Evolutionary conservation across 2,797 vertebrate genomes (phyloP).

Genomic region (Liparis tanakae): DNA sequence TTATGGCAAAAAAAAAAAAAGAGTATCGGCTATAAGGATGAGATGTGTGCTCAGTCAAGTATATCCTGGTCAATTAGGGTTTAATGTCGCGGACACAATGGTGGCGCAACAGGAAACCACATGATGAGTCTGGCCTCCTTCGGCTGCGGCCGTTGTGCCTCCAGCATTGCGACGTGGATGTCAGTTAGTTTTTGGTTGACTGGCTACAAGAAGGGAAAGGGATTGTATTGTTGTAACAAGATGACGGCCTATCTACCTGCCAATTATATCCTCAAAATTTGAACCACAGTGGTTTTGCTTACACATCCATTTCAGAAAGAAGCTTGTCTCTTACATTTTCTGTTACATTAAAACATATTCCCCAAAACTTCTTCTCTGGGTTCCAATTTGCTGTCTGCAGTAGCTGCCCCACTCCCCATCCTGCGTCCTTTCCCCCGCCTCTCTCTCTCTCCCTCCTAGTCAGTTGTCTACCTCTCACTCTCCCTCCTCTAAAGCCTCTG

Average conservation of each 20-base stretch:
- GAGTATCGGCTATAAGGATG: slow-evolving; percentile 41
- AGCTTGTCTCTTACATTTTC: slow-evolving; percentile 49
- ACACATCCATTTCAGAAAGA: slow-evolving; percentile 40
- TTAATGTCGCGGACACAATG: slow-evolving; percentile 73
- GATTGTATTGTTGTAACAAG: slow-evolving; percentile 29
- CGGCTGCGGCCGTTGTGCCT: slow-evolving; percentile 35
- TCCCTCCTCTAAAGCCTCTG: slow-evolving; percentile 43
- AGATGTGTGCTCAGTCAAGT: slow-evolving; percentile 29
- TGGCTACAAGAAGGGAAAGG: not conserved
- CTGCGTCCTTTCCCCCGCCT: slow-evolving; percentile 35
- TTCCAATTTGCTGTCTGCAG: slow-evolving; percentile 69
- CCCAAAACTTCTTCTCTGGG: slow-evolving; percentile 63
- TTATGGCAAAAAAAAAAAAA: slow-evolving; percentile 50
- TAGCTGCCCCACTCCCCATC: slow-evolving; percentile 50
- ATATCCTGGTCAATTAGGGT: slow-evolving; percentile 61
- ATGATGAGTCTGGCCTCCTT: slow-evolving; percentile 48
- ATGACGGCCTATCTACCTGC: slow-evolving; percentile 29
- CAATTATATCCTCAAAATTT: slow-evolving; percentile 37
- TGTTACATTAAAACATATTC: slow-evolving; percentile 60
- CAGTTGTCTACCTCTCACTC: slow-evolving; percentile 59
- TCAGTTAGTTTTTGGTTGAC: slow-evolving; percentile 26
- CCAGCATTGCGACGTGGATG: slow-evolving; percentile 31
- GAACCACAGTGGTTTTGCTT: slow-evolving; percentile 47
- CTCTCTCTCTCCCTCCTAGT: slow-evolving; percentile 46
- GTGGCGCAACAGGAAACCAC: slow-evolving; percentile 61